A percentile compares a stretch with the other conserved stretches of the same genome.
phyloP scores from a whole-genome alignment of 2,888 invertebrate species.

The Cosmopolites sordidus region DNA sequence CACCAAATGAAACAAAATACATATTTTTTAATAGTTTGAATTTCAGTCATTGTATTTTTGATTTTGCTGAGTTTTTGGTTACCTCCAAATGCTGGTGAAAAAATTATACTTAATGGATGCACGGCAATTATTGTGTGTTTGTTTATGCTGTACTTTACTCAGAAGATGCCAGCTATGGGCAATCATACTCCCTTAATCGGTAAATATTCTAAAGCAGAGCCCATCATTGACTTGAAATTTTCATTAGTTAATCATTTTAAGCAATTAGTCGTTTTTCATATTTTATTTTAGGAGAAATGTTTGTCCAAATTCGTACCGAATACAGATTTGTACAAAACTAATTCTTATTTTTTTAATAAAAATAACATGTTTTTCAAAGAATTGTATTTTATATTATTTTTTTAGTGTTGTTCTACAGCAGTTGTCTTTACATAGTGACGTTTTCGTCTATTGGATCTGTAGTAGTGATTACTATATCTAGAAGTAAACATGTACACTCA shows the following conservation, averaged over 20 bases:
- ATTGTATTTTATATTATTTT: conserved; percentile 20
- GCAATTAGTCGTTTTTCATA: neutral
- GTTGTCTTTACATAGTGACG: conserved; percentile 53
- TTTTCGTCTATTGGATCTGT: conserved; percentile 55
- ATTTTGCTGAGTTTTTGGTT: conserved; percentile 61
- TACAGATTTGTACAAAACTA: neutral
- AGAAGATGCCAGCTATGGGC: conserved; percentile 55
- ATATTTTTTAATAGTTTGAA: too few species aligned
- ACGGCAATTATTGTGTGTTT: conserved; percentile 58
- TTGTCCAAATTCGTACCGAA: neutral
- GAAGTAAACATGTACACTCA: conserved; percentile 47
- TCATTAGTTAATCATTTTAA: too few species aligned
- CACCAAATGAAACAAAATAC: conserved; percentile 8
- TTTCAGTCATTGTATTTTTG: conserved; percentile 56
- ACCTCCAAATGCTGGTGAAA: conserved; percentile 63
- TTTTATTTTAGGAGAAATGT: neutral
- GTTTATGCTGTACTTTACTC: conserved; percentile 61
- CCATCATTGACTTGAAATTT: neutral
- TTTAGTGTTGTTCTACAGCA: conserved; percentile 57
- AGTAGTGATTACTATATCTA: conserved; percentile 52
- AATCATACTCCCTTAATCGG: conserved; percentile 56
- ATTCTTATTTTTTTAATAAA: too few species aligned
- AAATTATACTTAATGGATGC: conserved; percentile 58
- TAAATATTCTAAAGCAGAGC: conserved; percentile 41
- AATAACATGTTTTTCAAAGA: too few species aligned